Evolutionary conservation across 2,113 vertebrate species (phyloP).

Genomic region (Patagioenas fasciata): DNA sequence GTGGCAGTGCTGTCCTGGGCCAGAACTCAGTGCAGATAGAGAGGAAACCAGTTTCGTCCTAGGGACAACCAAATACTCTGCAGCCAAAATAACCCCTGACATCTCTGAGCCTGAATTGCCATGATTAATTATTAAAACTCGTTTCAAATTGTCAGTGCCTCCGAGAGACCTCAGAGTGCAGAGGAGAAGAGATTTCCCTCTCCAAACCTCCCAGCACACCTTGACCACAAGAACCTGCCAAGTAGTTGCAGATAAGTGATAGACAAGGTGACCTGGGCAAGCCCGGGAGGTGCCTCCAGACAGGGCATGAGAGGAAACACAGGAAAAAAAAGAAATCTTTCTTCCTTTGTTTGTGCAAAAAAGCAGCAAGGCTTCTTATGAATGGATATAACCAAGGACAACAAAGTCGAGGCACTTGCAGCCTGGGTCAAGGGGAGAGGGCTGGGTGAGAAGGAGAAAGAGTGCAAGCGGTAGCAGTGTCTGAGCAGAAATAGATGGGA

Average conservation of each 20-base stretch:
- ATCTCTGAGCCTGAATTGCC: not conserved
- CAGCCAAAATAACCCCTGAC: not conserved
- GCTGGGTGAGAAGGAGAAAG: not conserved
- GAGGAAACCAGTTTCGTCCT: not conserved
- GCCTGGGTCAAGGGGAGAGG: not conserved
- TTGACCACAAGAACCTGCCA: not conserved
- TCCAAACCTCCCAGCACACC: not conserved
- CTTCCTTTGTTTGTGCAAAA: not conserved
- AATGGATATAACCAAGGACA: not conserved
- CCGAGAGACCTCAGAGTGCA: not conserved
- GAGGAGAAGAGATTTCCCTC: not conserved
- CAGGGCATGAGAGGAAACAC: not conserved
- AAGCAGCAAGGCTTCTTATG: not conserved
- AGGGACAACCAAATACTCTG: not conserved
- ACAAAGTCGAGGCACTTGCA: not conserved
- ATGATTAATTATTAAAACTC: not conserved
- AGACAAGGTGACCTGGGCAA: not conserved
- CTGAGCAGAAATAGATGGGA: not conserved
- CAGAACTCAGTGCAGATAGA: not conserved
- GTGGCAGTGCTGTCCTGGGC: not conserved
- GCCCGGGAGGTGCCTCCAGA: not conserved
- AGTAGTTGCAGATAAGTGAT: not conserved
- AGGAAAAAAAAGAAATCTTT: not conserved
- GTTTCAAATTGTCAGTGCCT: not conserved
- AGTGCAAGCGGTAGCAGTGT: rapidly evolving